Percentiles rank a stretch among this genome's conserved stretches.
Evolutionary conservation across 2,888 invertebrate genomes (phyloP).

Genomic region (Tolmerus cingulatus): DNA sequence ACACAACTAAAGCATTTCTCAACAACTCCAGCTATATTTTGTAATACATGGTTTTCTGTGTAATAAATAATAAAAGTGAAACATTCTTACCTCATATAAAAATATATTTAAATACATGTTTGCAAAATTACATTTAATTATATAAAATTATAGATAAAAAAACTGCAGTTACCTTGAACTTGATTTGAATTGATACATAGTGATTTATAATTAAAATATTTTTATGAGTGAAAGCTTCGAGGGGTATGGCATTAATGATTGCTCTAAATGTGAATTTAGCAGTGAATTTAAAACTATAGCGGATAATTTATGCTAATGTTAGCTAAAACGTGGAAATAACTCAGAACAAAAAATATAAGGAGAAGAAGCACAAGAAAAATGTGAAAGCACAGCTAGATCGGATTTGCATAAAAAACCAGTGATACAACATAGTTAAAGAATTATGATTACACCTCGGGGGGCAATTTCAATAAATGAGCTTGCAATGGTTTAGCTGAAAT

Average conservation of each 20-base stretch:
- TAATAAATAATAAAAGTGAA: neutral
- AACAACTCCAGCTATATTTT: neutral
- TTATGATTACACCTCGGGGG: neutral
- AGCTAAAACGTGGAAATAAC: neutral
- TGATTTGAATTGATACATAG: neutral
- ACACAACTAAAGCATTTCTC: neutral
- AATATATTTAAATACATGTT: neutral
- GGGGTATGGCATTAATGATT: neutral
- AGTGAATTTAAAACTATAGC: neutral
- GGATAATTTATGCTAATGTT: neutral
- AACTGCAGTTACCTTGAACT: neutral
- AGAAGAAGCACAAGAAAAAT: slow-evolving; percentile 6
- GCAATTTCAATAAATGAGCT: neutral
- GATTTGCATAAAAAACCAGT: neutral
- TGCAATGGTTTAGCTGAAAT: slow-evolving; percentile 16
- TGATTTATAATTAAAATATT: neutral
- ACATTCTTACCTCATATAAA: neutral
- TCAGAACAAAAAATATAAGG: neutral
- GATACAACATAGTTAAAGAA: neutral
- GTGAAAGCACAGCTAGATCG: neutral
- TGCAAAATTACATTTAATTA: too few relatives aligned
- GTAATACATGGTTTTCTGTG: too few relatives aligned
- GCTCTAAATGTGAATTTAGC: neutral
- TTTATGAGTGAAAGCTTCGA: neutral
- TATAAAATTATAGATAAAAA: neutral